A percentile compares a stretch with the other conserved stretches of the same genome.
phyloP scores from a whole-genome alignment of 2,888 invertebrate species.

The Pogonocherus hispidulus region DNA sequence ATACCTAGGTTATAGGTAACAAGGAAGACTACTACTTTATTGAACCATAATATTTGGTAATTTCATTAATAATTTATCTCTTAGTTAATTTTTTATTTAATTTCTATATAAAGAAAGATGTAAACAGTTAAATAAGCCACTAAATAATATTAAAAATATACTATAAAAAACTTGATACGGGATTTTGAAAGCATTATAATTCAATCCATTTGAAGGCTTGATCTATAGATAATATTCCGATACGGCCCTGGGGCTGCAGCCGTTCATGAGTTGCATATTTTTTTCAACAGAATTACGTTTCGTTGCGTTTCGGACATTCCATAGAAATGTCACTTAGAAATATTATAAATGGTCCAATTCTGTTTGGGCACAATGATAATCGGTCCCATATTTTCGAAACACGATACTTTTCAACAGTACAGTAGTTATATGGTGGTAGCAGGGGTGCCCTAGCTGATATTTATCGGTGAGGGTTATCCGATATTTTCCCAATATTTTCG shows the following conservation, averaged over 20 bases:
- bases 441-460: slow-evolving; percentile 34
- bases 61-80: too few species aligned
- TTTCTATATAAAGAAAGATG: too few species aligned
- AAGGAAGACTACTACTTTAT: too few species aligned
- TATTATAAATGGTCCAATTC: slow-evolving; percentile 67
- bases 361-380: slow-evolving; percentile 59
- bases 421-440: slow-evolving; percentile 2
- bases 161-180: too few species aligned
- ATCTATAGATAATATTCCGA: neutral
- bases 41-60: too few species aligned
- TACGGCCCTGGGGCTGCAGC: slow-evolving; percentile 59
- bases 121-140: too few species aligned
- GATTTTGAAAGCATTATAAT: too few species aligned
- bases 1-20: too few species aligned
- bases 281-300: slow-evolving; percentile 58
- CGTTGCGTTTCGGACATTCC: slow-evolving; percentile 63
- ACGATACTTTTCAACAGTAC: slow-evolving; percentile 57
- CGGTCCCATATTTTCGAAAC: slow-evolving; percentile 58
- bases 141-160: too few species aligned
- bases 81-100: too few species aligned
- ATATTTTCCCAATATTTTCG: slow-evolving; percentile 36
- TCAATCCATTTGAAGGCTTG: too few species aligned
- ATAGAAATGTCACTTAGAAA: slow-evolving; percentile 67
- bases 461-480: slow-evolving; percentile 46
- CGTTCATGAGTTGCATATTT: slow-evolving; percentile 66